These are phyloP conservation scores for Metopolophium dirhodum DNA, from an alignment of 1,140 invertebrate genomes.

Conservation along the genomic window DNA sequence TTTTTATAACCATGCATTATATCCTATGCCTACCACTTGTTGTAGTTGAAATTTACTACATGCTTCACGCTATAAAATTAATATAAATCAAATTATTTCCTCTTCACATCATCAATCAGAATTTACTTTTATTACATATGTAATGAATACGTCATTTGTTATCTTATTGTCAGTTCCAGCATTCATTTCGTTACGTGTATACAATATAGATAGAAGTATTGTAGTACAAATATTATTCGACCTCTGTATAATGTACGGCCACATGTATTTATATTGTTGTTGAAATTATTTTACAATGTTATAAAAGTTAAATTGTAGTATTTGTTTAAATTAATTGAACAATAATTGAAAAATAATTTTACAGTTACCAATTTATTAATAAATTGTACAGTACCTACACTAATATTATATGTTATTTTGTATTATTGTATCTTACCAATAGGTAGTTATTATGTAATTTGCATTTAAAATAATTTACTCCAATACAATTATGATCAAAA, in stretches of 20 bases:
- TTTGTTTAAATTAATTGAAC: neutral
- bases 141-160: neutral
- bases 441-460: neutral
- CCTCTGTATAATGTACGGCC: neutral
- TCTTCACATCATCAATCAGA: constrained; percentile 14
- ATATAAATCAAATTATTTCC: neutral
- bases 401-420: neutral
- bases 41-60: neutral
- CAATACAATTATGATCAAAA: neutral
- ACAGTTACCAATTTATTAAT: neutral
- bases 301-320: neutral
- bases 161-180: neutral
- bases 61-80: neutral
- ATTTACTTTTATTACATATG: neutral
- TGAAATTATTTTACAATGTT: neutral
- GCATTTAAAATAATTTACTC: neutral
- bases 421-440: neutral
- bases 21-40: neutral
- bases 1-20: neutral
- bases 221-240: constrained; percentile 5
- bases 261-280: neutral
- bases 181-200: neutral
- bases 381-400: neutral
- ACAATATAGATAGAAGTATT: neutral
- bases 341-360: neutral